Conservation (phyloP, 2,797 vertebrate genomes). For the Myotis vivesi region DNA sequence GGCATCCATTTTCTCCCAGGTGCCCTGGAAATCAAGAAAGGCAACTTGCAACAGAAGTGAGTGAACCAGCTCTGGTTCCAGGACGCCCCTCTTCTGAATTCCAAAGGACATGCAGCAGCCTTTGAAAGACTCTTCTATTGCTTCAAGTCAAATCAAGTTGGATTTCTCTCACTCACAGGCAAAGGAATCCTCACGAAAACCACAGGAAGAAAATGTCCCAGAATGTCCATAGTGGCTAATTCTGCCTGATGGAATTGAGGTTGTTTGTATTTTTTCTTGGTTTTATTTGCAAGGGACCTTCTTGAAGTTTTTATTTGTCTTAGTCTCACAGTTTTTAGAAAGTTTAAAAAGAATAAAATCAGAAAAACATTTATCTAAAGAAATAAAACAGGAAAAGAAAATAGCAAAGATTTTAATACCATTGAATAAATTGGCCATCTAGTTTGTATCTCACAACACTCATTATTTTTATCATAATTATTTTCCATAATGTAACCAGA, state of each 20-base stretch:
- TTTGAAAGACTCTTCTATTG: no score
- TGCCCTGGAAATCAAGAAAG: no score
- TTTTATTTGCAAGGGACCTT: not conserved
- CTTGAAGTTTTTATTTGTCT: not conserved
- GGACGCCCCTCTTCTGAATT: rapidly evolving
- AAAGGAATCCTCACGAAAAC: not conserved
- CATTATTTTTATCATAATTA: not conserved
- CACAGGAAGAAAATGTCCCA: rapidly evolving
- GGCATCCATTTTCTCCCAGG: rapidly evolving
- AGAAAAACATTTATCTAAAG: not conserved
- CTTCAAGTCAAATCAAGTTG: no score
- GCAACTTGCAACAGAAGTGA: rapidly evolving
- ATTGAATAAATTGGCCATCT: not conserved
- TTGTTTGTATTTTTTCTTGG: not conserved
- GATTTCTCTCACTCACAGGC: not conserved
- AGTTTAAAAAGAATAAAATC: not conserved
- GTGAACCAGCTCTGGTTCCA: rapidly evolving
- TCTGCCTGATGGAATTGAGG: no score
- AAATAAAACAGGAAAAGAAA: not conserved
- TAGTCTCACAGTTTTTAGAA: not conserved
- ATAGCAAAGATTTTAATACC: not conserved
- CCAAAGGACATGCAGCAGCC: rapidly evolving
- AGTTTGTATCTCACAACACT: not conserved
- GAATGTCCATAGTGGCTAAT: rapidly evolving
- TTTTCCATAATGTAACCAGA: not conserved